A percentile compares a stretch with the other conserved stretches of the same genome.
Evolutionary conservation across 2,113 vertebrate genomes (phyloP).

Genomic region (Seriola aureovittata): DNA sequence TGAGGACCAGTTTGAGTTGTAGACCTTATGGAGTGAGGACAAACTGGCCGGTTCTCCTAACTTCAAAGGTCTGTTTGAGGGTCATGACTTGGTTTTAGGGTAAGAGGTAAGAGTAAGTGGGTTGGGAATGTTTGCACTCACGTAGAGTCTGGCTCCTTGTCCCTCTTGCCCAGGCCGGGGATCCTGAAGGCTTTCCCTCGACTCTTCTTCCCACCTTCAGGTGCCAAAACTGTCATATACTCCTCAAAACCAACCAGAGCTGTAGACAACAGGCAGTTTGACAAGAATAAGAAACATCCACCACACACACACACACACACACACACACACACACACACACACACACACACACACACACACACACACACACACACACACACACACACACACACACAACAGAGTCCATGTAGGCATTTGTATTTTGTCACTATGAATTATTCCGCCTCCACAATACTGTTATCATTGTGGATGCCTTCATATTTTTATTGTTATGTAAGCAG

Average conservation of each 20-base stretch:
- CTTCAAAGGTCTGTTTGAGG: too few species aligned
- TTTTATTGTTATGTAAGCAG: constrained; percentile 16
- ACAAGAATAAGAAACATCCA: not conserved
- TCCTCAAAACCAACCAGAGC: constrained; percentile 90
- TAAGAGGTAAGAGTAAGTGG: too few species aligned
- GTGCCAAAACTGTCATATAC: constrained; percentile 81
- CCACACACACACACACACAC: not conserved
- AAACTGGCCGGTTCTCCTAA: too few species aligned
- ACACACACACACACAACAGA: not conserved
- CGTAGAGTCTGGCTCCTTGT: constrained; percentile 89
- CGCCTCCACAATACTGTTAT: not conserved
- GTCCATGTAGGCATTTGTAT: not conserved
- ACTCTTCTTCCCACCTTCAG: constrained; percentile 88
- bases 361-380: not conserved
- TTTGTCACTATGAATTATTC: constrained; percentile 1
- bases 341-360: not conserved
- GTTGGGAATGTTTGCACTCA: constrained; percentile 68
- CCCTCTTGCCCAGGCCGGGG: constrained; percentile 90
- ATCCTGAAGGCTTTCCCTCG: constrained; percentile 93
- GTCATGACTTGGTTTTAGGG: too few species aligned
- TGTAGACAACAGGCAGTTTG: constrained; percentile 61
- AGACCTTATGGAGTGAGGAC: too few species aligned
- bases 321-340: not conserved
- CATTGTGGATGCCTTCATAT: not conserved
- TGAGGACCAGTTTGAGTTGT: too few species aligned